Evolutionary conservation across 2,797 vertebrate genomes (phyloP).

Genomic region (Malacoraja senta): DNA sequence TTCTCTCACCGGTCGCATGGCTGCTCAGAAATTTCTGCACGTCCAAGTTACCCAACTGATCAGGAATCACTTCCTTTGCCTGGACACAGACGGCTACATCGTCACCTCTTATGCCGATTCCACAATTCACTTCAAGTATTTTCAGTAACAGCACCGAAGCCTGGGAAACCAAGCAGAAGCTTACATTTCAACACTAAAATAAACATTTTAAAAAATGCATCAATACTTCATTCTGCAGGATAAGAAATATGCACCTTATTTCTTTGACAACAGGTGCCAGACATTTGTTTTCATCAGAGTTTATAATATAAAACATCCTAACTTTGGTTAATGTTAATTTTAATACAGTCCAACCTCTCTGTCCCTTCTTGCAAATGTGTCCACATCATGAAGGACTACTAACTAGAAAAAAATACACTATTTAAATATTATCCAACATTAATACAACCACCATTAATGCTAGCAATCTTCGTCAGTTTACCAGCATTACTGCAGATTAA

Average conservation of each 20-base stretch:
- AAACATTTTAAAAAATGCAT: background rate
- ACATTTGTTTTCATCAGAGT: background rate
- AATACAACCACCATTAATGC: too few relatives aligned
- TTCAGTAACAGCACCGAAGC: conserved; percentile 75
- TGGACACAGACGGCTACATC: conserved; percentile 71
- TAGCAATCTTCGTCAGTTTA: too few relatives aligned
- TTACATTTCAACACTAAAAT: background rate
- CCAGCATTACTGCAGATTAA: background rate
- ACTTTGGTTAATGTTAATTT: background rate
- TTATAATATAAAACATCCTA: background rate
- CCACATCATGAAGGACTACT: background rate
- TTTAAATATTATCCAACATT: background rate
- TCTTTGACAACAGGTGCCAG: background rate
- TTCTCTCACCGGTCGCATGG: conserved; percentile 53
- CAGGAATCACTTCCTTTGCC: conserved; percentile 61
- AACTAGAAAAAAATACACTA: background rate
- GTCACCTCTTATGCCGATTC: conserved; percentile 68
- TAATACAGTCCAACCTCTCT: too few relatives aligned
- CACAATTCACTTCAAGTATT: conserved; percentile 65
- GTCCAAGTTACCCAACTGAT: conserved; percentile 71
- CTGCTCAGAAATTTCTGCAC: conserved; percentile 69
- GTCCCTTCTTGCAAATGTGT: background rate
- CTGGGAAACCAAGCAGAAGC: conserved; percentile 52
- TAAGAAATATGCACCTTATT: background rate
- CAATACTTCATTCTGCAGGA: background rate